Percentiles rank a stretch among this genome's conserved stretches.
Conservation (phyloP, 2,797 vertebrate species). For the Falco biarmicus region DNA sequence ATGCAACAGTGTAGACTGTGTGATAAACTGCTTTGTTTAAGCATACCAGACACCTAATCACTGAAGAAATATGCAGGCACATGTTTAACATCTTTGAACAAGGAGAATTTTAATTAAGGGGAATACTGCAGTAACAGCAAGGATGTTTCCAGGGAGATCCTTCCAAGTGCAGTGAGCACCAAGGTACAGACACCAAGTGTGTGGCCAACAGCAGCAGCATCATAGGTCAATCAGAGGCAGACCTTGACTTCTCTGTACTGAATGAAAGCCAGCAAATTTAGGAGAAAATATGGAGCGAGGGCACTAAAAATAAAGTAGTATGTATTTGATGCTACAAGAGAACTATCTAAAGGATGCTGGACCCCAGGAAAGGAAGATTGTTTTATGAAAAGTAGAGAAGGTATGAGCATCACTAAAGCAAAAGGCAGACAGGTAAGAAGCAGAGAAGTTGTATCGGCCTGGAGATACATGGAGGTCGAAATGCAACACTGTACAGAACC, state of each 20-base stretch:
- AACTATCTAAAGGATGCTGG: background rate
- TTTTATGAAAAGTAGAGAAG: background rate
- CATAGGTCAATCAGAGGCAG: background rate
- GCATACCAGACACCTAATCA: background rate
- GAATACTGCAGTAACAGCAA: background rate
- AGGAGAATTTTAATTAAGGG: constrained; percentile 32
- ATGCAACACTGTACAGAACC: background rate
- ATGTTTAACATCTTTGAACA: background rate
- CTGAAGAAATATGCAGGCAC: background rate
- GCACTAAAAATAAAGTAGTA: background rate
- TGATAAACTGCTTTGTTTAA: background rate
- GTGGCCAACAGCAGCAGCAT: background rate
- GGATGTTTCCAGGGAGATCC: background rate
- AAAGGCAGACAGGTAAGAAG: fast-evolving
- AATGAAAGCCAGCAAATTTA: background rate
- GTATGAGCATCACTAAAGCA: background rate
- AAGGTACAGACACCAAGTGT: background rate
- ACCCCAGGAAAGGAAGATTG: background rate
- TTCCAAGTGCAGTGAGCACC: background rate
- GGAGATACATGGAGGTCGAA: background rate
- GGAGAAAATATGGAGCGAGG: background rate
- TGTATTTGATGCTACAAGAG: background rate
- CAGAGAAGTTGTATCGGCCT: background rate
- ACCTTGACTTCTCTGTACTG: background rate
- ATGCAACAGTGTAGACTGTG: background rate